These are phyloP conservation scores for Lochmaea crataegi DNA, from an alignment of 2,888 invertebrate species.

Conservation along the genomic window DNA sequence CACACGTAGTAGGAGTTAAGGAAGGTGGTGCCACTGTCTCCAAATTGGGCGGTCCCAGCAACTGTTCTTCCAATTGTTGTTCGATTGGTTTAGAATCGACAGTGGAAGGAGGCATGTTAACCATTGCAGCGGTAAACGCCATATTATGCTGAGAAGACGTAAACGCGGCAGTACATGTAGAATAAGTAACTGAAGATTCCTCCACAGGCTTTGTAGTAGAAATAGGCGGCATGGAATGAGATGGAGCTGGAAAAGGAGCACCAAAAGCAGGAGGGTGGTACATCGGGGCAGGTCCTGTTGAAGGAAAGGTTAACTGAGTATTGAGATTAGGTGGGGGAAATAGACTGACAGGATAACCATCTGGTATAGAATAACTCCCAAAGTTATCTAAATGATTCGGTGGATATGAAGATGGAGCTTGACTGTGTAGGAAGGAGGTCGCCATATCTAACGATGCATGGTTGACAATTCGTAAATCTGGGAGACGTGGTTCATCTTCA, in stretches of 20 bases:
- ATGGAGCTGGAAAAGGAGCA: constrained; percentile 69
- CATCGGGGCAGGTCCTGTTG: constrained; percentile 74
- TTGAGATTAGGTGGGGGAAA: constrained; percentile 72
- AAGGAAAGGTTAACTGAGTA: constrained; percentile 75
- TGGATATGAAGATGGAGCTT: constrained; percentile 66
- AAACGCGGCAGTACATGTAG: constrained; percentile 80
- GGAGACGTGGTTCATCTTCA: constrained; percentile 59
- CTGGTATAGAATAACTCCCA: constrained; percentile 67
- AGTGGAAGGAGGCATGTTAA: constrained; percentile 69
- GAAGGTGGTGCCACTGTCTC: constrained; percentile 28
- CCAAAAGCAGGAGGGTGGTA: constrained; percentile 71
- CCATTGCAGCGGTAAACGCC: constrained; percentile 84
- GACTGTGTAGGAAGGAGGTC: constrained; percentile 56
- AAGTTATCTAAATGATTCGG: constrained; percentile 71
- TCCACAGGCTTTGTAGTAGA: constrained; percentile 66
- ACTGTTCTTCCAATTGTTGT: constrained; percentile 41
- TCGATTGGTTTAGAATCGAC: constrained; percentile 39
- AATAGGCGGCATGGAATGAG: constrained; percentile 67
- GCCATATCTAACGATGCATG: constrained; percentile 56
- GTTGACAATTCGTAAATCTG: constrained; percentile 58
- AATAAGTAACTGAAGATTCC: constrained; percentile 66
- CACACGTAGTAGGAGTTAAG: constrained; percentile 39
- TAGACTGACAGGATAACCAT: constrained; percentile 71
- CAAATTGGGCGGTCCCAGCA: constrained; percentile 36
- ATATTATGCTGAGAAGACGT: constrained; percentile 86